Percentiles rank a stretch among this genome's conserved stretches.
phyloP scores from a whole-genome alignment of 2,113 vertebrate genomes.

The Stictonetta naevosa region DNA sequence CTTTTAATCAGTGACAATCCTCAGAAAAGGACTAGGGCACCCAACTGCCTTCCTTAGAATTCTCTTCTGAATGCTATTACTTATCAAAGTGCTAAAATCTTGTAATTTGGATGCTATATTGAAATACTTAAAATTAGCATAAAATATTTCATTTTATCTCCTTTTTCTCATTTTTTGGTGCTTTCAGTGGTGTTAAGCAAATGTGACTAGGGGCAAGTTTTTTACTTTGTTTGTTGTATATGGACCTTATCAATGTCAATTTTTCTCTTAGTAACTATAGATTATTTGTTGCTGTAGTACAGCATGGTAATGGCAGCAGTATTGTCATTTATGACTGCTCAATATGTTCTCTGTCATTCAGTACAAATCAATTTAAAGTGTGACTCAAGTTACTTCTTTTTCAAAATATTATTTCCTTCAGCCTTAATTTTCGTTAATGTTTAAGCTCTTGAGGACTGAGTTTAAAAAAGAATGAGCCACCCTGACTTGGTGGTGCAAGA shows the following conservation, averaged over 20 bases:
- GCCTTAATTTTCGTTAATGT: neutral
- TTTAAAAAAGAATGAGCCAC: neutral
- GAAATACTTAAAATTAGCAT: neutral
- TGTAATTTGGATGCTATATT: neutral
- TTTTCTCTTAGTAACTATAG: neutral
- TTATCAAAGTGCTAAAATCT: neutral
- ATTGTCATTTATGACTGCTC: neutral
- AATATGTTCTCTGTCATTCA: neutral
- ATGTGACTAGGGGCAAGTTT: neutral
- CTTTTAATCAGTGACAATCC: neutral
- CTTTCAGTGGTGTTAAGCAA: neutral
- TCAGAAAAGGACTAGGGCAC: neutral
- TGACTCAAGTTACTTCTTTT: neutral
- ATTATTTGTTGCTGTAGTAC: neutral
- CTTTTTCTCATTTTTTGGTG: neutral
- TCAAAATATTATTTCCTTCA: neutral
- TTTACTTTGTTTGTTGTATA: neutral
- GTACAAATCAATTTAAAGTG: neutral
- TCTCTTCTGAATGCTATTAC: neutral
- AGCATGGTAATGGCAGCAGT: neutral
- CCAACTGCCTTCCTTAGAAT: neutral
- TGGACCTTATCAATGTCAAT: neutral
- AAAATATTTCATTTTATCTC: neutral
- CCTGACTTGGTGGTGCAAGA: neutral
- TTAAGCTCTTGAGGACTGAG: too few relatives aligned